Evolutionary conservation across 2,888 invertebrate species (phyloP), one percentile per base, ranked within the genome.

Genomic region (Itoplectis maculator): DNA sequence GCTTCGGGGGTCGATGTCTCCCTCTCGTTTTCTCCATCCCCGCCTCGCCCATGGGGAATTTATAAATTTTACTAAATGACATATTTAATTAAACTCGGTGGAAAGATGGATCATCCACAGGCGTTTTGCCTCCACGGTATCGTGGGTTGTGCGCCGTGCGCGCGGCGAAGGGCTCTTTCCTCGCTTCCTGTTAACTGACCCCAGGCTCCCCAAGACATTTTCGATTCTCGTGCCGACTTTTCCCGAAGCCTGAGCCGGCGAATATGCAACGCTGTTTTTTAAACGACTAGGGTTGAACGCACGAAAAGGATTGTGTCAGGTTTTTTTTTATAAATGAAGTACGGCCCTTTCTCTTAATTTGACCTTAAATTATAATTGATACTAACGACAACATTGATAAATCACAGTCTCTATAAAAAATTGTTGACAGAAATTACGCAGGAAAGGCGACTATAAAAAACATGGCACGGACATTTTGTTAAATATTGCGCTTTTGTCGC

Each of bases 21-120:
- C 54, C 42, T 29, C 29, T 15, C 37, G 51, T 13, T 54, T 42
- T 23, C 13, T 42, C 69, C 37, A 23, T 45, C 35, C 51, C 54
- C 18, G 35, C 47, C 37, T 56, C 56, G n/a, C 70, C 59, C 49
- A 47, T 70, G 49, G 59, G 68, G 84, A 70, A 76, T 86, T 87
- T 84, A 85, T 87, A 82, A 87, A 86, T 87, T 85, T 72, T 65
- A 70, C 79, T 79, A 84, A 84, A 81, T 84, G 85, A 81, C 83
- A 85, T 81, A 86, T 88, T 88, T 88, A 88, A 88, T 88, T 88
- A 88, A 87, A 85, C 65, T 81, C 76, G 47, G 40, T 59, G 63
- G 82, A 85, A 81, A 88, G 88, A 88, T 85, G 86, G 83, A 88
- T 88, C 82, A 86, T 86, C 85, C 81, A 47, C 54, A 45, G 63